Percentiles rank a stretch among this genome's conserved stretches.
phyloP scores from a whole-genome alignment of 2,888 invertebrate species.

The Pachliopta kotzebuea region DNA sequence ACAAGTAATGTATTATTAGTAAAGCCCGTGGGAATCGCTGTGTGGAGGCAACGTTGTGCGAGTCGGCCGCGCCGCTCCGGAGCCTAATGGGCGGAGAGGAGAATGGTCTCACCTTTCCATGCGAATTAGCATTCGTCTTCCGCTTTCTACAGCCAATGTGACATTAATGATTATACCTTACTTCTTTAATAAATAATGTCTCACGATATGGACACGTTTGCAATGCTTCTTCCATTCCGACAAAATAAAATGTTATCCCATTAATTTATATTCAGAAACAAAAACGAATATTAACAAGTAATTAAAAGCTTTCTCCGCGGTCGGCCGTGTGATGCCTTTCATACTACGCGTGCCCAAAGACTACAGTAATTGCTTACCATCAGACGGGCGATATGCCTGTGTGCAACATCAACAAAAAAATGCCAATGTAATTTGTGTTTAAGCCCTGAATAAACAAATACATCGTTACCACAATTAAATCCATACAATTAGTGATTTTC shows the following conservation, averaged over 20 bases:
- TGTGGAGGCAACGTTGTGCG: conserved; percentile 75
- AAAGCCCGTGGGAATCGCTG: conserved; percentile 57
- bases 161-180: neutral
- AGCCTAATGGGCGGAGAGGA: neutral
- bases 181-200: neutral
- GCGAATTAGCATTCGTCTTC: neutral
- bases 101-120: neutral
- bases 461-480: conserved; percentile 8
- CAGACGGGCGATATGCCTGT: too few species aligned
- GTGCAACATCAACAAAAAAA: conserved; percentile 25
- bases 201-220: neutral
- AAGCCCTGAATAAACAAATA: conserved; percentile 47
- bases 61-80: conserved; percentile 30
- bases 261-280: too few species aligned
- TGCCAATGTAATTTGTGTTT: conserved; percentile 69
- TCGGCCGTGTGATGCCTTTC: too few species aligned
- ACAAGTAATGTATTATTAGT: conserved; percentile 35
- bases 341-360: too few species aligned
- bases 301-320: neutral
- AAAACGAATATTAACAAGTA: neutral
- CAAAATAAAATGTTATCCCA: too few species aligned
- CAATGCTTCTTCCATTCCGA: neutral
- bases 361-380: too few species aligned
- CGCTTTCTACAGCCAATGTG: neutral
- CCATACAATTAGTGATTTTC: conserved; percentile 8